Evolutionary conservation across 1,140 invertebrate species (phyloP).

Genomic region (Sminthurides bifidus): DNA sequence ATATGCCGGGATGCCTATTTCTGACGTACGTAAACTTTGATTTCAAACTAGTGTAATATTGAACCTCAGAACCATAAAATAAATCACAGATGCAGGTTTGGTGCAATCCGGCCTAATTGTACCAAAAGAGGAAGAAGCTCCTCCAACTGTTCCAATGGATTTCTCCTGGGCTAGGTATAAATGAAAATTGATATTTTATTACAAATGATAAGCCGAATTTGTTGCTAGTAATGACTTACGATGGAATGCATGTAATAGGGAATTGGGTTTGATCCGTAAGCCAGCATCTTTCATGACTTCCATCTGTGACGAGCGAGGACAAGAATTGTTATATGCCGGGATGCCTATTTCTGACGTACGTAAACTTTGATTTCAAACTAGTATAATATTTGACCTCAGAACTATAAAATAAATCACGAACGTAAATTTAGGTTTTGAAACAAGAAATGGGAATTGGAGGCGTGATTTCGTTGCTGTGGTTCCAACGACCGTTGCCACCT

Average conservation of each 20-base stretch:
- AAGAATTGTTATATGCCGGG: constrained; percentile 94
- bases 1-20: constrained; percentile 98
- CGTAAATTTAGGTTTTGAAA: constrained; percentile 57
- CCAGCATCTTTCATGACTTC: constrained; percentile 99
- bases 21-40: constrained; percentile 77
- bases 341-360: constrained; percentile 93
- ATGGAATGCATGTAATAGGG: constrained; percentile 36
- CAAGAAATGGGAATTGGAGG: constrained; percentile 91
- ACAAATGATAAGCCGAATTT: neutral
- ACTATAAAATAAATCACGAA: too few relatives aligned
- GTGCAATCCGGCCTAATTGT: constrained; percentile 72
- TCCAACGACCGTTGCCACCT: constrained; percentile 85
- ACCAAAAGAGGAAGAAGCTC: constrained; percentile 79
- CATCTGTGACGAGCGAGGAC: constrained; percentile 97
- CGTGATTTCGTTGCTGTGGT: constrained; percentile 94
- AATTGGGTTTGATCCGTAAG: constrained; percentile 94
- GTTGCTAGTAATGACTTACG: constrained; percentile 1
- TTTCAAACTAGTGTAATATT: too few relatives aligned
- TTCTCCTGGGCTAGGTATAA: constrained; percentile 90
- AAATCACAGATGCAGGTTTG: constrained; percentile 55
- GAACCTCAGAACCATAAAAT: too few relatives aligned
- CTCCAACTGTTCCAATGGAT: constrained; percentile 99
- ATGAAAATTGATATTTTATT: neutral
- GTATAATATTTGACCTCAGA: too few relatives aligned
- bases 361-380: too few relatives aligned